Conservation (phyloP, 2,113 vertebrate species). For the Myotis yumanensis region DNA sequence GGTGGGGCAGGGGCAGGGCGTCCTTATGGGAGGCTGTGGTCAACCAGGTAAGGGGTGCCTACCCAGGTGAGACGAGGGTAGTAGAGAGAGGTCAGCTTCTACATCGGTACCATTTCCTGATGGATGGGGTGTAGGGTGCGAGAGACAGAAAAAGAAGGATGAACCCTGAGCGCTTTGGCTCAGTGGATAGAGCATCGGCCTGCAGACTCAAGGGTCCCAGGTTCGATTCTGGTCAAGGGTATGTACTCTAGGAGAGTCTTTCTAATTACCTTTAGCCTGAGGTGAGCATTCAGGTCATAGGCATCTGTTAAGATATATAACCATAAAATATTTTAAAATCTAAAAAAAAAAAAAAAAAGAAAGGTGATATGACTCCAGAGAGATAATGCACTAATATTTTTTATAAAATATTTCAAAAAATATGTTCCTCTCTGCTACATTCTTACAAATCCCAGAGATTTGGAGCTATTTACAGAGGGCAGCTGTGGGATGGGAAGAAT, state of each 20-base stretch:
- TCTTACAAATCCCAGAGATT: background rate
- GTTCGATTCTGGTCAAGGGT: too few species aligned
- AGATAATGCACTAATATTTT: background rate
- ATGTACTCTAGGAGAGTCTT: too few species aligned
- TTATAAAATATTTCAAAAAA: background rate
- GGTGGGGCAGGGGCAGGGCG: background rate
- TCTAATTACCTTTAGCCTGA: background rate
- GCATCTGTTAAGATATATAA: constrained; percentile 8
- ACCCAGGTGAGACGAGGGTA: fast-evolving
- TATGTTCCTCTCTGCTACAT: background rate
- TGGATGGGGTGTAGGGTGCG: background rate
- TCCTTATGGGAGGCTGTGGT: background rate
- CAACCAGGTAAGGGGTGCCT: background rate
- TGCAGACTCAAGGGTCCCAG: too few species aligned
- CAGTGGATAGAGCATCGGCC: too few species aligned
- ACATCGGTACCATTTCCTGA: background rate
- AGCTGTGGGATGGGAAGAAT: background rate
- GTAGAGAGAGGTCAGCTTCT: background rate
- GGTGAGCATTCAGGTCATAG: background rate
- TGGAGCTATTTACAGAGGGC: background rate
- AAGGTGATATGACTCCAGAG: background rate
- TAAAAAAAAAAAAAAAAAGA: too few species aligned
- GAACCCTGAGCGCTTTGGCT: too few species aligned
- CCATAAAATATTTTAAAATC: constrained; percentile 41
- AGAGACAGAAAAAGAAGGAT: background rate